Base-by-base conservation (phyloP, 2,113 vertebrate species). In the Poicephalus meyeri region DNA sequence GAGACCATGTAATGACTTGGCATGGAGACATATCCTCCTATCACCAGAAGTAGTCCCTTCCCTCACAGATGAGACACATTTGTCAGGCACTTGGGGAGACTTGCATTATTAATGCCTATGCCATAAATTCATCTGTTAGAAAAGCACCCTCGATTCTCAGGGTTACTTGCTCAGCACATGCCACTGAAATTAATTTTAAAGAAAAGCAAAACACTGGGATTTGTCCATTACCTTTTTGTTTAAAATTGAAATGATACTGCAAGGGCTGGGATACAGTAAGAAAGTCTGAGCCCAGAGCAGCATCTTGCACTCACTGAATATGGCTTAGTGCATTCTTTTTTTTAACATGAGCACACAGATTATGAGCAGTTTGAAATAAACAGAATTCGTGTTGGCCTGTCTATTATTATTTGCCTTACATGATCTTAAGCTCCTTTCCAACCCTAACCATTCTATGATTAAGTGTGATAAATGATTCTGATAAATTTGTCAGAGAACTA, bases 1-100 rank as follows among this genome's bases (percentile, higher is more conserved):
- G 88, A 96, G 86, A 71, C n/a, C 49, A 71, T 44, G 76, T 95
- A 95, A 96, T 92, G 72, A 86, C 66, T 93, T 96, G 93, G 88
- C 93, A 91, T 84, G 58, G 46, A 94, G 68, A 85, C 41, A 76
- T 61, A 73, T 49, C 60, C 82, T 91, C 55, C 71, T 28, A 2
- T 72, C 86, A 68, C 49, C 76, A 86, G 71, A 58, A 88, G 82
- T 7, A 58, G 85, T 60, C 65, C 46, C 70, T 88, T 86, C 52
- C 52, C 60, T 91, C 73, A 56, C 39, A 83, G 86, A 85, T 78
- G 88, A 93, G 81, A 72, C 55, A 65, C 56, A 58, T 94, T 91
- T 74, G 44, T 93, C 80, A 88, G 86, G 63, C 64, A 69, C 39
- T 44, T 46, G 58, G 73, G 49, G 56, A 91, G 52, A 61, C 56